A percentile compares a stretch with the other conserved stretches of the same genome.
phyloP scores from a whole-genome alignment of 23 tunicate species.

The Pegea sp. region DNA sequence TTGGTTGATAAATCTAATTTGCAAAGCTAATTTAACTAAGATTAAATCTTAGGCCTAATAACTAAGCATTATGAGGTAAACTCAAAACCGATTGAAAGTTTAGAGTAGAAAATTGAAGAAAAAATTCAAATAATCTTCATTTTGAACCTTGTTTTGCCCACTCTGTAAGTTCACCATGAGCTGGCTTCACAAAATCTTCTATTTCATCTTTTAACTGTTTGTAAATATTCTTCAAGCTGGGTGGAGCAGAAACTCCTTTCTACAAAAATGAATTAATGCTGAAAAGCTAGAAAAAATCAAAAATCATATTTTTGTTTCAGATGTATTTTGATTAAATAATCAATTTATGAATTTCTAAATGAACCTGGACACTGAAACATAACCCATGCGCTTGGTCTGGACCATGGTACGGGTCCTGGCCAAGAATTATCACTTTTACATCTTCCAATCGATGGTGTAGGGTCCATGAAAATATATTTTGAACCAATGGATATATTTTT shows the following conservation, averaged over 20 bases:
- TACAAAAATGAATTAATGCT: not conserved
- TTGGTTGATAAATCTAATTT: too few relatives aligned
- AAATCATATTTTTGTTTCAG: too few relatives aligned
- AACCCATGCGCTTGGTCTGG: conserved; percentile 95
- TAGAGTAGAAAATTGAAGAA: too few relatives aligned
- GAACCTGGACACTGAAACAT: conserved; percentile 91
- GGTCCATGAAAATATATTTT: conserved; percentile 80
- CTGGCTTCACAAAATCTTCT: conserved; percentile 36
- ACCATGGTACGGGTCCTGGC: conserved; percentile 99
- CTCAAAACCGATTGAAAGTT: too few relatives aligned
- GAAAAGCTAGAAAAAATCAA: too few relatives aligned
- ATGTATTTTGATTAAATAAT: too few relatives aligned
- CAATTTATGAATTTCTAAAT: too few relatives aligned
- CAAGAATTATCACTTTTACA: conserved; percentile 90
- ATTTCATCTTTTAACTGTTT: conserved; percentile 44
- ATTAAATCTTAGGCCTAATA: too few relatives aligned
- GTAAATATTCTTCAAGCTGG: conserved; percentile 65
- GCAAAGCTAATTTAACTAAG: too few relatives aligned
- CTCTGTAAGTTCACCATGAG: conserved; percentile 71
- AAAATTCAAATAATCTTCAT: too few relatives aligned
- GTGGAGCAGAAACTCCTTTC: conserved; percentile 63
- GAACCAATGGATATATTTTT: conserved; percentile 47
- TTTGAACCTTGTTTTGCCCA: conserved; percentile 99
- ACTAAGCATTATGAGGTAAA: too few relatives aligned
- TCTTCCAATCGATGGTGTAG: conserved; percentile 20